A percentile compares a stretch with the other conserved stretches of the same genome.
phyloP scores from a whole-genome alignment of 2,113 vertebrate genomes.

The Sakesphorus luctuosus region DNA sequence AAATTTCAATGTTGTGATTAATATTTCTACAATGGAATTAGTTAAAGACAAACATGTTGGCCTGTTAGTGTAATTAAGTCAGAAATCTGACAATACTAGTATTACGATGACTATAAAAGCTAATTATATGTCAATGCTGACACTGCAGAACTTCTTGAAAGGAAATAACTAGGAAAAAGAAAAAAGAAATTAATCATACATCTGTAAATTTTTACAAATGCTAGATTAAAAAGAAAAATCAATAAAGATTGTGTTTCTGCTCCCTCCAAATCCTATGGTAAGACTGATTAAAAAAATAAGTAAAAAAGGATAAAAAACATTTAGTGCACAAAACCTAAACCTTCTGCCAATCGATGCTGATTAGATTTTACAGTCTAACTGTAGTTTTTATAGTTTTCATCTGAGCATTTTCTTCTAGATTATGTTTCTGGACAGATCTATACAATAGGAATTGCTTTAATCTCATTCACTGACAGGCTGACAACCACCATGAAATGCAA shows the following conservation, averaged over 20 bases:
- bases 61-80: neutral
- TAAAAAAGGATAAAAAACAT: neutral
- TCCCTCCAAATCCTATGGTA: neutral
- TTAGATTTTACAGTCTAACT: constrained; percentile 72
- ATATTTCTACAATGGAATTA: neutral
- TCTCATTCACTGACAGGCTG: constrained; percentile 64
- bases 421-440: constrained; percentile 72
- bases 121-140: neutral
- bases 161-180: constrained; percentile 12
- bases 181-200: neutral
- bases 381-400: constrained; percentile 73
- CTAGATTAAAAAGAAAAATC: constrained; percentile 41
- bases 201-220: constrained; percentile 12
- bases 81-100: neutral
- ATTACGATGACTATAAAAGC: neutral
- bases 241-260: neutral
- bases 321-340: constrained; percentile 47
- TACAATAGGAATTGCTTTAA: constrained; percentile 75
- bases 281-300: neutral
- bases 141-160: neutral
- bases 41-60: neutral
- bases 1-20: neutral
- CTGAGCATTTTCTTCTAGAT: constrained; percentile 64
- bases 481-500: constrained; percentile 53
- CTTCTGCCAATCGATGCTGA: constrained; percentile 66